Evolutionary conservation across 35 echinoderm and acorn worm genomes (phyloP).

Genomic region (Anneissia japonica): DNA sequence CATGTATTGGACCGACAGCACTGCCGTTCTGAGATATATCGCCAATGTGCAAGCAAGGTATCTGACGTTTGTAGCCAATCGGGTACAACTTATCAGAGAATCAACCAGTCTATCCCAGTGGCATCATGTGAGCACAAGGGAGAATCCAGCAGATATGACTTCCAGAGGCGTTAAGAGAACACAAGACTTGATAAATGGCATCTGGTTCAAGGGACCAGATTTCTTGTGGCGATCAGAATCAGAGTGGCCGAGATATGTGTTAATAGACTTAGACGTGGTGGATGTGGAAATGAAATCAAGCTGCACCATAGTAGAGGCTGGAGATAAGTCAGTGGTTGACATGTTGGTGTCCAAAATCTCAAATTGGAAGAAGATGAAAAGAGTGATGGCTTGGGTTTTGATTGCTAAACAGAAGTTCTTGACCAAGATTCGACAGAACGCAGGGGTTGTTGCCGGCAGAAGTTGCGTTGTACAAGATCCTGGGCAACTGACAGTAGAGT

Average conservation of each 20-base stretch:
- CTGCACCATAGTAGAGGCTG: background rate
- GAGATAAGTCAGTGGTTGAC: background rate
- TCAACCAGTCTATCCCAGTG: constrained; percentile 22
- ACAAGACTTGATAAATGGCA: background rate
- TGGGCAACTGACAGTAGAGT: background rate
- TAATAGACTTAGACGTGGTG: too few relatives aligned
- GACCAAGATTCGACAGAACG: background rate
- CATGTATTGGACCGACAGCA: constrained; percentile 41
- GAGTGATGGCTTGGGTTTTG: background rate
- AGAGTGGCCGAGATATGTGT: background rate
- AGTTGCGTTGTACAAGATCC: too few relatives aligned
- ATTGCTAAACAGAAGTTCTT: background rate
- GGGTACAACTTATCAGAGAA: constrained; percentile 39
- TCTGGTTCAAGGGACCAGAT: background rate
- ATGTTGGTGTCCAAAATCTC: background rate
- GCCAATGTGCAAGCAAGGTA: constrained; percentile 25
- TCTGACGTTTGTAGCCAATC: constrained; percentile 32
- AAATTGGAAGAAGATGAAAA: background rate
- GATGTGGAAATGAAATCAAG: too few relatives aligned
- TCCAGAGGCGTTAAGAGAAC: constrained; percentile 32
- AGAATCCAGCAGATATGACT: constrained; percentile 52
- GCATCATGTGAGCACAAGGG: constrained; percentile 40
- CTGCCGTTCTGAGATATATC: constrained; percentile 32
- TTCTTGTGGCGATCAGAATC: background rate
- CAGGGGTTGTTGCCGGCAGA: too few relatives aligned